Evolutionary conservation across 2,797 vertebrate species (phyloP).

Genomic region (Cetoscarus ocellatus): DNA sequence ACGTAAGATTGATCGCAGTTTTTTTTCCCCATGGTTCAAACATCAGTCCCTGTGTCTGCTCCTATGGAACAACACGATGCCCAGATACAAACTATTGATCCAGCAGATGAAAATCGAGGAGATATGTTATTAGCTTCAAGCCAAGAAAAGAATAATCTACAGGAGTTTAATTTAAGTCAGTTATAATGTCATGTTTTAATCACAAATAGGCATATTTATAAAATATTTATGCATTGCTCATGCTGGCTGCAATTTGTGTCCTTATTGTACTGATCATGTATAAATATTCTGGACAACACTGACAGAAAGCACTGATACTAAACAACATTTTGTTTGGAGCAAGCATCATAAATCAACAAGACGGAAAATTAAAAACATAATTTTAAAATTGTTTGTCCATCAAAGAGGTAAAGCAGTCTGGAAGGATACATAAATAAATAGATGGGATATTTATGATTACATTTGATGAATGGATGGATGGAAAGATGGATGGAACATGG

Average conservation of each 20-base stretch:
- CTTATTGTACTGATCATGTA: conserved; percentile 7
- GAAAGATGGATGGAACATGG: too few relatives aligned
- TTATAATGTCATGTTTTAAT: conserved; percentile 23
- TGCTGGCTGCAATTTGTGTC: background rate
- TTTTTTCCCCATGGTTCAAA: conserved; percentile 19
- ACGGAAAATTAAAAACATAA: too few relatives aligned
- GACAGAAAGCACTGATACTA: background rate
- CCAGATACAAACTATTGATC: conserved; percentile 56
- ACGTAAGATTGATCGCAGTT: conserved; percentile 30
- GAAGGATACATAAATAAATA: too few relatives aligned
- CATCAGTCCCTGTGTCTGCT: conserved; percentile 5
- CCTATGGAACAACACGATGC: conserved; percentile 37
- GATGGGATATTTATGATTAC: too few relatives aligned
- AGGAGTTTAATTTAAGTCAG: conserved; percentile 7
- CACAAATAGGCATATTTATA: conserved; percentile 3
- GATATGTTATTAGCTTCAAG: conserved; percentile 44
- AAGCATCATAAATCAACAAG: too few relatives aligned
- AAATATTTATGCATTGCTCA: background rate
- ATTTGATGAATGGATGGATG: too few relatives aligned
- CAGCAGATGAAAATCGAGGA: conserved; percentile 9
- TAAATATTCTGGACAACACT: background rate
- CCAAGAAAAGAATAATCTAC: conserved; percentile 30
- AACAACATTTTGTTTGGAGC: background rate
- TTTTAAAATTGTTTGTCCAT: too few relatives aligned
- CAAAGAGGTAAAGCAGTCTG: too few relatives aligned